Base-by-base conservation (phyloP, 2,797 vertebrate genomes). In the Coregonus sp. region DNA sequence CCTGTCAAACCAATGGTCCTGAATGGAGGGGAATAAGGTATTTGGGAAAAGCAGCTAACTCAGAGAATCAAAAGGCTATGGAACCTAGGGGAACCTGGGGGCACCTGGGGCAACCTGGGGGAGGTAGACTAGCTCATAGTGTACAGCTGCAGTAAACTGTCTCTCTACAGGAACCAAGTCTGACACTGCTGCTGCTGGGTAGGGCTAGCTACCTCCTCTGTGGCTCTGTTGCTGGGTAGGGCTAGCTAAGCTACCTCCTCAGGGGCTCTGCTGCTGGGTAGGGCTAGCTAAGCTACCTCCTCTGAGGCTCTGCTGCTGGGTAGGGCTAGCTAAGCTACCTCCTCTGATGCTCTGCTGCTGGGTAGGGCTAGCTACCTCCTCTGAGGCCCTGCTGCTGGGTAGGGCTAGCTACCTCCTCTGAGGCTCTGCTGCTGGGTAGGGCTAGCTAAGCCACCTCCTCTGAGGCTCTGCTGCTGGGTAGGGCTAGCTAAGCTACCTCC, bases 81-180 rank as follows among this genome's bases (percentile, higher is more conserved):
- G 80, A 81, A 89, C 40, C 35, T 37, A 4, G 35, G 35, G 0
- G 35, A 37, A 37, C 4, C 35, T 37, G 7, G 37, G 6, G 0
- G 7, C 6, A 40, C 37, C 37, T 40, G 37, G 37, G 37, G 4
- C 5, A 37, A 37, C 35, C 35, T 40, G 89, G 86, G 88, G 90
- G 90, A 90, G 84, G 85, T 77, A 78, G 80, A 88, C 81, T 84
- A 81, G 81, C 84, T 68, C 78, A 75, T 80, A 75, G 81, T 83
- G 89, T 91, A 88, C 87, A 85, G 86, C 89, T 86, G 87, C 79
- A 77, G 82, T 89, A 80, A 85, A 72, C 72, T 77, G 78, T 73
- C 75, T 74, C 82, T 84, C 84, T 71, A 89, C 81, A 75, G 83
- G 82, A 90, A 87, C 84, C 67, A 78, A 76, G 68, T 80, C 85